Percentiles rank a stretch among this genome's conserved stretches.
phyloP scores from a whole-genome alignment of 2,113 vertebrate species.

The Gopherus evgoodei region DNA sequence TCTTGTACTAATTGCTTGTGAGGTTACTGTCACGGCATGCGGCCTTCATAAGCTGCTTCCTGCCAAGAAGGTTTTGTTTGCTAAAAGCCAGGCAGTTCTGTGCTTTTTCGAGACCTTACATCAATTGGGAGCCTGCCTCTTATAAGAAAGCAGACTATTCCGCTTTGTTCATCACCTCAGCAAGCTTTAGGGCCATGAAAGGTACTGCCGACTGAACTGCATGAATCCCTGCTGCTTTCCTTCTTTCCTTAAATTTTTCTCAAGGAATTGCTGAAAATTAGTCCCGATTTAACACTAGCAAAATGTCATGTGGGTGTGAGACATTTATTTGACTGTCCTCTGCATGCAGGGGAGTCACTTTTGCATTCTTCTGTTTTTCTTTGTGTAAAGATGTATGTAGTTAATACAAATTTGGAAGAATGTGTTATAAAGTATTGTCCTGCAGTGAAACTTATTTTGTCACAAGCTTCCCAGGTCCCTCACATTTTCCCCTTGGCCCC shows the following conservation, averaged over 20 bases:
- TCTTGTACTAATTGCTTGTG: constrained; percentile 57
- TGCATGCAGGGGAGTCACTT: rapidly evolving
- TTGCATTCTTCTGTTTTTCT: background rate
- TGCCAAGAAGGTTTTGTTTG: constrained; percentile 44
- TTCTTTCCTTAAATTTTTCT: constrained; percentile 28
- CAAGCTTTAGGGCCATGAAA: constrained; percentile 30
- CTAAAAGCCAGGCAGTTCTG: constrained; percentile 28
- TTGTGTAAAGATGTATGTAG: background rate
- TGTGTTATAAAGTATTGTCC: background rate
- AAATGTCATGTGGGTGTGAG: background rate
- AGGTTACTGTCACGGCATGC: constrained; percentile 56
- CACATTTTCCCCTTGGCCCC: background rate
- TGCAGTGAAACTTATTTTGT: background rate
- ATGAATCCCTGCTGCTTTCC: constrained; percentile 16
- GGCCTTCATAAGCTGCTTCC: constrained; percentile 33
- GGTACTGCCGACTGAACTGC: constrained; percentile 20
- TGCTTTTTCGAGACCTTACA: constrained; percentile 50
- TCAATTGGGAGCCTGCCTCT: constrained; percentile 62
- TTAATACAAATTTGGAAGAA: background rate
- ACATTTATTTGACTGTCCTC: background rate
- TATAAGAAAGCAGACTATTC: constrained; percentile 42
- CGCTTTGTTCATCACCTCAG: constrained; percentile 57
- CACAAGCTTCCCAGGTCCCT: background rate
- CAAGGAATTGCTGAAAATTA: constrained; percentile 42
- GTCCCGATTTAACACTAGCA: background rate